These are phyloP conservation scores for Carduelis carduelis DNA, from an alignment of 2,797 vertebrate genomes.

Conservation along the genomic window DNA sequence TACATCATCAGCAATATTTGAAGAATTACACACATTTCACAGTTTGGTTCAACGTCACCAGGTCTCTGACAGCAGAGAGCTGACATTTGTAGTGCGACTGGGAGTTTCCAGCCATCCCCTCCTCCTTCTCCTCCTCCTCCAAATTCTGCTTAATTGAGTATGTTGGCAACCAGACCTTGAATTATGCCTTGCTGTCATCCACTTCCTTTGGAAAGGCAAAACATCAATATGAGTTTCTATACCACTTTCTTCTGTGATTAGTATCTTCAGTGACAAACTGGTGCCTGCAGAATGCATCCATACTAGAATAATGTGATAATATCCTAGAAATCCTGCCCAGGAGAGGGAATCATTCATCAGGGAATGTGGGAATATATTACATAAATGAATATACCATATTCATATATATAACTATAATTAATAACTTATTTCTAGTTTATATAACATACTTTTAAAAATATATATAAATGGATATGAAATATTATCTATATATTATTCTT, in stretches of 20 bases:
- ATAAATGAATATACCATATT: background rate
- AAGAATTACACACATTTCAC: constrained; percentile 51
- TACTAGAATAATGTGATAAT: background rate
- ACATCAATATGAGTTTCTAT: background rate
- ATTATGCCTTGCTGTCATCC: constrained; percentile 45
- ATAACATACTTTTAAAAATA: background rate
- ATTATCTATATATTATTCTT: background rate
- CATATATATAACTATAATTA: background rate
- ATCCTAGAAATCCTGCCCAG: background rate
- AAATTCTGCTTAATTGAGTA: constrained; percentile 45
- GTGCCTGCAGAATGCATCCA: background rate
- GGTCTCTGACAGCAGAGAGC: constrained; percentile 25
- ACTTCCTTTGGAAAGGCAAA: constrained; percentile 10
- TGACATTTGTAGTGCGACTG: background rate
- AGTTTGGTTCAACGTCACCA: constrained; percentile 40
- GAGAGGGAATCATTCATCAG: background rate
- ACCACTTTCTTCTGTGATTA: background rate
- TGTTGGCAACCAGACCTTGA: constrained; percentile 43
- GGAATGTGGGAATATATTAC: background rate
- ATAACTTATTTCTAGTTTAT: background rate
- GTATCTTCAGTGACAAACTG: background rate
- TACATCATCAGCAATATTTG: constrained; percentile 34
- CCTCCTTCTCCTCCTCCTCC: background rate
- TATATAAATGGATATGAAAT: background rate
- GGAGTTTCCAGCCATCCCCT: background rate